These are phyloP conservation scores for Ophioninae sp. DNA, from an alignment of 2,888 invertebrate genomes.

Conservation along the genomic window DNA sequence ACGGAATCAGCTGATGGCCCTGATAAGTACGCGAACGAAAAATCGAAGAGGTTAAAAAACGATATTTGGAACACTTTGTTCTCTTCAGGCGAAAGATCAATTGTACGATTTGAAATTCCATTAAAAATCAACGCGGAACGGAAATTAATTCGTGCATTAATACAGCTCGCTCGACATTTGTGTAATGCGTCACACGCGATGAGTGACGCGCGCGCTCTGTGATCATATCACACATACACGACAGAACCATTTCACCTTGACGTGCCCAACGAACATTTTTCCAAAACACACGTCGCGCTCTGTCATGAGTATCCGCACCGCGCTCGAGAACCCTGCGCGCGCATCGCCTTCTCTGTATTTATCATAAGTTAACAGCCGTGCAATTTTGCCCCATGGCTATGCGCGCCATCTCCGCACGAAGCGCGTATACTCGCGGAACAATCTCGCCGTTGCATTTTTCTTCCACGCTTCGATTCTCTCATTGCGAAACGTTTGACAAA, in stretches of 20 bases:
- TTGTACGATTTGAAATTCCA: too few species aligned
- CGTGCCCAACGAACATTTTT: constrained; percentile 70
- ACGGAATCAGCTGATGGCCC: constrained; percentile 64
- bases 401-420: constrained; percentile 24
- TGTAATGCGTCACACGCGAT: constrained; percentile 57
- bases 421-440: constrained; percentile 1
- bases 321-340: constrained; percentile 63
- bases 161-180: constrained; percentile 50
- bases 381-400: constrained; percentile 61
- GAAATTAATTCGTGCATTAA: too few species aligned
- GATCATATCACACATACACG: constrained; percentile 35
- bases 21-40: constrained; percentile 38
- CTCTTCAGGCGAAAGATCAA: background rate
- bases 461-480: constrained; percentile 40
- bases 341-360: constrained; percentile 66
- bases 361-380: constrained; percentile 65
- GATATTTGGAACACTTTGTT: background rate
- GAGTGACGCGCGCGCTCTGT: constrained; percentile 52
- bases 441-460: too few species aligned
- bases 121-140: too few species aligned
- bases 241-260: constrained; percentile 70
- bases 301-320: constrained; percentile 69
- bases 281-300: constrained; percentile 70
- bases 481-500: constrained; percentile 50
- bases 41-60: constrained; percentile 2